Percentiles rank a stretch among this genome's conserved stretches.
phyloP scores from a whole-genome alignment of 2,888 invertebrate genomes.

The Agriopis marginaria region DNA sequence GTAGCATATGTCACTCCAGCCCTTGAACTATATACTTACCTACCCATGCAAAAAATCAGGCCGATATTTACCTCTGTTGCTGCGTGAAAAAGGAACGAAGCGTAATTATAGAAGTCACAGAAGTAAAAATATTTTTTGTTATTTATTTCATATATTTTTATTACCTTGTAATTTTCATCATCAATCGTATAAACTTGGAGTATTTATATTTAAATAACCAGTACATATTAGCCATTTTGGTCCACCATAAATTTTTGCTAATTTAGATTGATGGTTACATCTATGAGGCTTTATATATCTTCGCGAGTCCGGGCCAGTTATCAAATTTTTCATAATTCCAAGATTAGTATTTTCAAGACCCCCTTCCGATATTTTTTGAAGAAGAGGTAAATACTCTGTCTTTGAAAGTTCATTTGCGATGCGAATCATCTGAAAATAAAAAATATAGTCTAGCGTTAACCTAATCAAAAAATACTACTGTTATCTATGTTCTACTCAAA shows the following conservation, averaged over 20 bases:
- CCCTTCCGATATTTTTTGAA: slow-evolving; percentile 73
- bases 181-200: slow-evolving; percentile 77
- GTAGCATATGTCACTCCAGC: too few relatives aligned
- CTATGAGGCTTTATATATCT: slow-evolving; percentile 80
- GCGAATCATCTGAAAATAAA: slow-evolving; percentile 70
- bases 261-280: slow-evolving; percentile 76
- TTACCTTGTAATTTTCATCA: not conserved
- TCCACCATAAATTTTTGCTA: slow-evolving; percentile 71
- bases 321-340: slow-evolving; percentile 66
- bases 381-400: slow-evolving; percentile 71
- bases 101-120: not conserved
- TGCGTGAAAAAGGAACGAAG: too few relatives aligned
- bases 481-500: too few relatives aligned
- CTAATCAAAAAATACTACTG: too few relatives aligned
- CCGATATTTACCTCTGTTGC: too few relatives aligned
- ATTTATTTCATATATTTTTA: not conserved
- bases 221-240: slow-evolving; percentile 81
- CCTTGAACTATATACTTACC: too few relatives aligned
- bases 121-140: not conserved
- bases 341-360: slow-evolving; percentile 60
- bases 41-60: too few relatives aligned
- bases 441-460: too few relatives aligned
- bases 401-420: slow-evolving; percentile 75
- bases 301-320: slow-evolving; percentile 71
- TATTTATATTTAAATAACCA: slow-evolving; percentile 78